phyloP scores from a whole-genome alignment of 92 coral and sea anemone genomes.

The Palythoa grandis region DNA sequence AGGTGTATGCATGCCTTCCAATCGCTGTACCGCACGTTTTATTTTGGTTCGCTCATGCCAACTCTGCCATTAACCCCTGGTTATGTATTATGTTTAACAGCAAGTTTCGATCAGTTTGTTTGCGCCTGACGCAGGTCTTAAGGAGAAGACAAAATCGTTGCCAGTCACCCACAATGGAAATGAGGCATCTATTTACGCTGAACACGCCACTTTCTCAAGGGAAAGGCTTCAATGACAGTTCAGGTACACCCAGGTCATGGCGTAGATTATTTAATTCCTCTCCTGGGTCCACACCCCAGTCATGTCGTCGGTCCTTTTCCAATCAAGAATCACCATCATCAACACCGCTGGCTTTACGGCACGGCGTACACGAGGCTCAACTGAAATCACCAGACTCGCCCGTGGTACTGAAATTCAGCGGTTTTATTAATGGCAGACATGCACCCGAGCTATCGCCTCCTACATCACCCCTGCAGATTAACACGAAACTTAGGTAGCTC shows the following conservation, averaged over 20 bases:
- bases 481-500: no score
- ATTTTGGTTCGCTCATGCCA: conserved; percentile 43
- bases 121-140: background rate
- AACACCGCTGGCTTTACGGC: background rate
- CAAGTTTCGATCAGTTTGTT: conserved; percentile 20
- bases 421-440: background rate
- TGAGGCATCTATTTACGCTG: conserved; percentile 1
- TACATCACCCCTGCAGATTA: background rate
- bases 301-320: background rate
- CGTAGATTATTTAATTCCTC: background rate
- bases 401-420: background rate
- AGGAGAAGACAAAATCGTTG: background rate
- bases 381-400: background rate
- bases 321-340: conserved; percentile 5
- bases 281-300: conserved; percentile 1
- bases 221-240: background rate
- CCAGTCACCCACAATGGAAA: conserved; percentile 1
- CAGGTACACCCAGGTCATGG: background rate
- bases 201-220: conserved; percentile 37
- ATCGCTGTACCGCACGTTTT: background rate
- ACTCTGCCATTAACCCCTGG: conserved; percentile 44
- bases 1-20: conserved; percentile 39
- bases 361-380: background rate
- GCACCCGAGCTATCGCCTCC: background rate
- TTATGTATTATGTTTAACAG: conserved; percentile 28